Base-by-base conservation (phyloP, 2,113 vertebrate genomes). In the Anarhynchus alexandrinus region DNA sequence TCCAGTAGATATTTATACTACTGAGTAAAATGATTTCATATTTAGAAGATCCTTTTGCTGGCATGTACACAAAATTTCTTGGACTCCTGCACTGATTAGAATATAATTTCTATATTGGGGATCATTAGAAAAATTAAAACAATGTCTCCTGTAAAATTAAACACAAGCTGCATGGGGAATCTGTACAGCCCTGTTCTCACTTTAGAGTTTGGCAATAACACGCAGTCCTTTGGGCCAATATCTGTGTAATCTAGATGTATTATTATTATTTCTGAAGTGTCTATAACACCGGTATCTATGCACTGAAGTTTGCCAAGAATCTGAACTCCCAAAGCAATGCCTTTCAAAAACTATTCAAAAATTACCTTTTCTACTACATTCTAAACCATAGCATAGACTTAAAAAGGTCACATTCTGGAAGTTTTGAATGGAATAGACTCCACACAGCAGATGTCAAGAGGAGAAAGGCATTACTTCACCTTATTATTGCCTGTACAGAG, bases 111-210 rank as follows among this genome's bases (percentile, higher is more conserved):
- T 93, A 69, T 91, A 92, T 30, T 76, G 86, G 86, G 88, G 47
- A 91, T 92, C 90, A 87, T 92, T 86, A 92, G 72, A 90, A 95
- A 96, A 94, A 94, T 92, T 96, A 89, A 97, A 97, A 94, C 92
- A 95, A 94, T 89, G 81, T 93, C 88, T 93, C 65, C 91, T 82
- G 47, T 61, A 96, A 96, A 94, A 94, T 93, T 86, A 94, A 93
- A 94, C 92, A 93, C 82, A 91, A 93, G 61, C 86, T 93, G 57
- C 49, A 94, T 34, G 19, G 65, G 59, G 70, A 84, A 88, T 89
- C 47, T 92, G 30, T 78, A 88, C 59, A 90, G n/a, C 34, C 6
- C 17, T 64, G 23, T 66, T 86, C 72, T 92, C 80, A 71, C 64
- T 86, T 91, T 34, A 93, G 51, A 90, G 54, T 85, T 57, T 95